Percentiles rank a stretch among this genome's conserved stretches.
Conservation (phyloP, 1,140 invertebrate species). For the Venustaconcha ellipsiformis region DNA sequence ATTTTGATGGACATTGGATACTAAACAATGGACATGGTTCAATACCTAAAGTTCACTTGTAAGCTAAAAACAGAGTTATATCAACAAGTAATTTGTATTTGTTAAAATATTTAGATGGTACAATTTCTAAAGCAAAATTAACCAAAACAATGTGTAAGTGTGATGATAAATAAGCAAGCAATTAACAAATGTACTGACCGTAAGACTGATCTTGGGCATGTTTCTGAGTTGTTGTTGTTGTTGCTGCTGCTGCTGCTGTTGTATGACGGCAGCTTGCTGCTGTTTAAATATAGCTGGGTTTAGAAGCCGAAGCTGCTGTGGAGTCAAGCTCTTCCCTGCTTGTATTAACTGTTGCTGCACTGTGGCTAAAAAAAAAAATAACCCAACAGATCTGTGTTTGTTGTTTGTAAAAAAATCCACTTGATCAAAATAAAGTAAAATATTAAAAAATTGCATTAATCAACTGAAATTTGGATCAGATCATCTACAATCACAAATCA, state of each 20-base stretch:
- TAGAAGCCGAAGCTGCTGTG: slow-evolving; percentile 57
- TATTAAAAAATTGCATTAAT: too few relatives aligned
- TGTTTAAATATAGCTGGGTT: slow-evolving; percentile 72
- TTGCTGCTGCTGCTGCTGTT: slow-evolving; percentile 35
- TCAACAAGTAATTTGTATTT: background rate
- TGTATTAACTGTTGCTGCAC: slow-evolving; percentile 53
- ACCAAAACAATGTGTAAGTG: background rate
- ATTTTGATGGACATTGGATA: background rate
- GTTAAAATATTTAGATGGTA: background rate
- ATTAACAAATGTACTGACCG: slow-evolving; percentile 14
- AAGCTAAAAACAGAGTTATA: background rate
- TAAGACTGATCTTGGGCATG: slow-evolving; percentile 18
- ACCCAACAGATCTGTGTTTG: background rate
- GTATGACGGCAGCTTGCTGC: slow-evolving; percentile 17
- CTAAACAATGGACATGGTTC: background rate
- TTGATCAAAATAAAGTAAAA: background rate
- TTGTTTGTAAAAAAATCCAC: background rate
- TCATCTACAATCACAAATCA: too few relatives aligned
- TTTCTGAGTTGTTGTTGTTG: slow-evolving; percentile 36
- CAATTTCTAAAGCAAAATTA: background rate
- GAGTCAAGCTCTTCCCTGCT: slow-evolving; percentile 48
- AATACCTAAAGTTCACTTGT: background rate
- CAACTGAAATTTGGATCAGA: too few relatives aligned
- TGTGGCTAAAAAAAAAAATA: slow-evolving; percentile 21
- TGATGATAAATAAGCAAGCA: too few relatives aligned